Conservation (phyloP, 1,140 invertebrate genomes). For the Andrena cerasifolii region DNA sequence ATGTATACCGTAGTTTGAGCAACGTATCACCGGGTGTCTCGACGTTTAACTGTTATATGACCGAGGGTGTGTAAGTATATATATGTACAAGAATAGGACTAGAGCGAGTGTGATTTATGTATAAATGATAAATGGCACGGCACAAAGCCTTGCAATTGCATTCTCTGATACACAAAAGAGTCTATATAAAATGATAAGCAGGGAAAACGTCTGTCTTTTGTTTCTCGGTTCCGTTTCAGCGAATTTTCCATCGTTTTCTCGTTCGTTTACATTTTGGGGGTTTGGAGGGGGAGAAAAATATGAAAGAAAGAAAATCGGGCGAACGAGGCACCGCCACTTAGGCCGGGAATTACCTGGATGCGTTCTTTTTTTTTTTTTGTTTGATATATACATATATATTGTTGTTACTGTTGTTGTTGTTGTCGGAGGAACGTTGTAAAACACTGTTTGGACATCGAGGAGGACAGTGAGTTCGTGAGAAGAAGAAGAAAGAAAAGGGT, state of each 20-base stretch:
- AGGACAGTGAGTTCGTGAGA: conserved; percentile 43
- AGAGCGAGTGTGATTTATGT: conserved; percentile 72
- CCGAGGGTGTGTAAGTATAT: conserved; percentile 59
- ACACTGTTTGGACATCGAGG: conserved; percentile 27
- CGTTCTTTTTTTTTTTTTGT: conserved; percentile 24
- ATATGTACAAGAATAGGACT: conserved; percentile 67
- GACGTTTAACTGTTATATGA: conserved; percentile 59
- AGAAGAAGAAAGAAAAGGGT: too few species aligned
- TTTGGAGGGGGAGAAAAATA: too few species aligned
- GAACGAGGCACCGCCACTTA: conserved; percentile 66
- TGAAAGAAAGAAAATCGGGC: too few species aligned
- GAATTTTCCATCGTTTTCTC: not conserved
- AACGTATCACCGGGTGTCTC: conserved; percentile 62
- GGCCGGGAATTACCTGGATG: conserved; percentile 67
- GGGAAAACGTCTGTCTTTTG: conserved; percentile 40
- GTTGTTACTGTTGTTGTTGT: too few species aligned
- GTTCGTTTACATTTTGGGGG: not conserved
- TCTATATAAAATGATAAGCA: conserved; percentile 64
- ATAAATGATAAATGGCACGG: conserved; percentile 69
- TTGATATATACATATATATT: too few species aligned
- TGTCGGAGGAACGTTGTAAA: conserved; percentile 35
- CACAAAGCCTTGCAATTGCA: conserved; percentile 73
- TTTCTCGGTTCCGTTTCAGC: not conserved
- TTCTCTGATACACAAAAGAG: conserved; percentile 66
- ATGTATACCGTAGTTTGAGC: conserved; percentile 44